Base-by-base conservation (phyloP, 2,113 vertebrate genomes). In the Cinclus mexicanus region DNA sequence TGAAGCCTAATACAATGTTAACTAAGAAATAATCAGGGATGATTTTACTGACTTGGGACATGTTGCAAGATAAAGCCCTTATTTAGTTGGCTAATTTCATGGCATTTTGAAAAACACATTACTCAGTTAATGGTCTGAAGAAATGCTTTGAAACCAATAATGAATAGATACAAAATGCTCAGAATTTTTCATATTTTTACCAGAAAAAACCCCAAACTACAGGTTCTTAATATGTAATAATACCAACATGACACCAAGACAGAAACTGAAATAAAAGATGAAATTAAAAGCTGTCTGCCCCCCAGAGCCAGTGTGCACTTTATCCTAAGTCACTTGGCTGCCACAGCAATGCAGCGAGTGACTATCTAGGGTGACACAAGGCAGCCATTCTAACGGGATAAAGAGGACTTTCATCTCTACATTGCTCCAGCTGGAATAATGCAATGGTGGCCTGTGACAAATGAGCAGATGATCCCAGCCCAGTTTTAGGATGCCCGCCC, bases 351-450 rank as follows among this genome's bases (percentile, higher is more conserved):
- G 85, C 79, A 90, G 92, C 25, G 71, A 1, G 74, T 1, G 3
- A 55, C 82, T 64, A 50, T 35, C 46, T 3, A 47, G 79, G 69
- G 61, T 60, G 64, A 67, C 88, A 94, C 94, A 94, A 93, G 88
- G 94, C 82, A 83, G 87, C 70, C 83, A 80, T 97, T 91, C 92
- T 94, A 44, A 24, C 1, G 15, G 75, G 46, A 95, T 91, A 95
- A 95, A 90, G 90, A 80, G 13, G 17, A 88, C 82, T 93, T 96
- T 90, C 75, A 97, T 87, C 90, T 39, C 91, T 0, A 11, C 37
- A 39, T 93, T 87, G 47, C 93, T 77, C 90, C 79, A 86, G 87
- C 76, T 50, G 47, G 72, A 95, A 92, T 37, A 87, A 57, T 6
- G 69, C 42, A 5, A 56, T 50, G 52, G 75, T 70, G 78, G 75